Evolutionary conservation across 2,797 vertebrate genomes (phyloP).

Genomic region (Lepilemur ruficaudatus): DNA sequence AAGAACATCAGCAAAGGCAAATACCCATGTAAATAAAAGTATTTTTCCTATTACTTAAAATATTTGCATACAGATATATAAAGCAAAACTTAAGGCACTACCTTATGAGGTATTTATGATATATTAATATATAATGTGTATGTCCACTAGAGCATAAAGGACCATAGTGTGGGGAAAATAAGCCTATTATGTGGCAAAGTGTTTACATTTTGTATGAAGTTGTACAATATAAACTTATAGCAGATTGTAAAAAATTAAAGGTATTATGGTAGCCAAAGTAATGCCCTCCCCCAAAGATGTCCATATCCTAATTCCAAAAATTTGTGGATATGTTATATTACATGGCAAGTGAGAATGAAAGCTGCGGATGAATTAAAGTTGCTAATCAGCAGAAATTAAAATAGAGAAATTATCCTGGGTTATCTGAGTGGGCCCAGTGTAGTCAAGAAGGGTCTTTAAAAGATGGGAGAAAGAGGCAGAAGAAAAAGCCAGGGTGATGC

Average conservation of each 20-base stretch:
- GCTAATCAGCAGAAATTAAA: background rate
- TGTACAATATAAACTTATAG: background rate
- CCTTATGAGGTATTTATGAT: background rate
- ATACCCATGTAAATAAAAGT: background rate
- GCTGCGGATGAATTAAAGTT: background rate
- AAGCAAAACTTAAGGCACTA: background rate
- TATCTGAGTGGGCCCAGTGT: fast-evolving
- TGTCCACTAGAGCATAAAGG: background rate
- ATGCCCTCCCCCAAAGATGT: background rate
- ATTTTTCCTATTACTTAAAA: background rate
- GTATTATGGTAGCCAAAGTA: background rate
- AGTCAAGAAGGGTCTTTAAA: background rate
- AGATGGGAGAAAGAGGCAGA: background rate
- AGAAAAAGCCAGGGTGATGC: background rate
- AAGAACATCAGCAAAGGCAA: background rate
- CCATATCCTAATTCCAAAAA: background rate
- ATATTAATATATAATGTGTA: background rate
- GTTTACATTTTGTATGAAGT: background rate
- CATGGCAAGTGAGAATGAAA: background rate
- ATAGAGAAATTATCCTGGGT: background rate
- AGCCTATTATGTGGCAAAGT: background rate
- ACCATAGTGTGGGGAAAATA: background rate
- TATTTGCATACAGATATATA: background rate
- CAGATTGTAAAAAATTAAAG: background rate
- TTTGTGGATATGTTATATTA: background rate